A percentile compares a stretch with the other conserved stretches of the same genome.
phyloP scores from a whole-genome alignment of 2,113 vertebrate genomes.

The Dasyornis broadbenti region DNA sequence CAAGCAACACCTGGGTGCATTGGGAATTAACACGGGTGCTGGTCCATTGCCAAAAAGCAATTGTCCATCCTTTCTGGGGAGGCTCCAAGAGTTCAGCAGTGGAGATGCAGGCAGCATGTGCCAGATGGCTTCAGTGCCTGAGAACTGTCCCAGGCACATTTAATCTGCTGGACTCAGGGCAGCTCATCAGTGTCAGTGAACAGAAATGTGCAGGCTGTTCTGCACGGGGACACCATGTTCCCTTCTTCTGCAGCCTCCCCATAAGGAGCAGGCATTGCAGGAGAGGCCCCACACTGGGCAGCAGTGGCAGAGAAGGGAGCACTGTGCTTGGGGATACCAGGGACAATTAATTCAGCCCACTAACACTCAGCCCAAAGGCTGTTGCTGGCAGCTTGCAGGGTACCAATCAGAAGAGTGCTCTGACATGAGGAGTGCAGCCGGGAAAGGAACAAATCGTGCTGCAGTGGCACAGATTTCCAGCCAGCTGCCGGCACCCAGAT shows the following conservation, averaged over 20 bases:
- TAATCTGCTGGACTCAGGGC: neutral
- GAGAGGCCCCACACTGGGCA: neutral
- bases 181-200: neutral
- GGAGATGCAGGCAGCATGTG: neutral
- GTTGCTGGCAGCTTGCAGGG: neutral
- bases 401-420: neutral
- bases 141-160: neutral
- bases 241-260: neutral
- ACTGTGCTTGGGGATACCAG: neutral
- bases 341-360: neutral
- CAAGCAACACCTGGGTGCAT: neutral
- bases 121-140: neutral
- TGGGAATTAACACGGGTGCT: neutral
- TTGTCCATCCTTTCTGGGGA: neutral
- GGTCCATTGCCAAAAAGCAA: neutral
- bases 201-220: neutral
- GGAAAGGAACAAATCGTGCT: neutral
- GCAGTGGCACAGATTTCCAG: neutral
- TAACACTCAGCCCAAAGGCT: neutral
- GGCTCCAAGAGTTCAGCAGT: neutral
- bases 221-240: fast-evolving
- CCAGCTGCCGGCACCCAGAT: neutral
- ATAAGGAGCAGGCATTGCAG: neutral
- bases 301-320: neutral
- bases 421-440: neutral